phyloP scores from a whole-genome alignment of 2,888 invertebrate genomes.

The Brenthis ino region DNA sequence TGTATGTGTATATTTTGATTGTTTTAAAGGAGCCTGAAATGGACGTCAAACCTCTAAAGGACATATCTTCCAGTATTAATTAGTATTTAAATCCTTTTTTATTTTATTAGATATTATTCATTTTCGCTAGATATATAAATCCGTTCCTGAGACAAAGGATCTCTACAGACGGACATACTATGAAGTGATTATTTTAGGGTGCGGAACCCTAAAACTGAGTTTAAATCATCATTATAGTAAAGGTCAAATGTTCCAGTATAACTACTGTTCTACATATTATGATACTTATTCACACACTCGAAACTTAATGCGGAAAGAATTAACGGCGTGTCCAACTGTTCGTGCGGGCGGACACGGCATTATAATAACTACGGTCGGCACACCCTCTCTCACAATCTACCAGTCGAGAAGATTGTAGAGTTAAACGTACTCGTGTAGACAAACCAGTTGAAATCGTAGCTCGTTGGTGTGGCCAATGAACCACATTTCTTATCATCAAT shows the following conservation, averaged over 20 bases:
- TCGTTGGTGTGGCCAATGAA: background rate
- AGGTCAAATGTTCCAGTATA: background rate
- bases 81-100: too few relatives aligned
- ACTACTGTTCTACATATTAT: background rate
- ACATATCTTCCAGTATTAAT: too few relatives aligned
- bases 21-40: too few relatives aligned
- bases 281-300: conserved; percentile 1
- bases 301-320: conserved; percentile 11
- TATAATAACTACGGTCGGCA: conserved; percentile 14
- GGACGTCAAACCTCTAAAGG: too few relatives aligned
- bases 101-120: too few relatives aligned
- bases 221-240: background rate
- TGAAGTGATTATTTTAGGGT: too few relatives aligned
- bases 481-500: background rate
- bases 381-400: conserved; percentile 7
- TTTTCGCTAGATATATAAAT: too few relatives aligned
- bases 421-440: background rate
- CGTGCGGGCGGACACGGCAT: conserved; percentile 11
- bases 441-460: conserved; percentile 6
- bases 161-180: too few relatives aligned
- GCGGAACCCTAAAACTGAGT: too few relatives aligned
- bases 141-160: too few relatives aligned
- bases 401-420: background rate
- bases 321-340: conserved; percentile 8
- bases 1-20: too few relatives aligned